These are phyloP conservation scores for Trididemnum clinides DNA, from an alignment of 23 tunicate genomes.

Conservation along the genomic window DNA sequence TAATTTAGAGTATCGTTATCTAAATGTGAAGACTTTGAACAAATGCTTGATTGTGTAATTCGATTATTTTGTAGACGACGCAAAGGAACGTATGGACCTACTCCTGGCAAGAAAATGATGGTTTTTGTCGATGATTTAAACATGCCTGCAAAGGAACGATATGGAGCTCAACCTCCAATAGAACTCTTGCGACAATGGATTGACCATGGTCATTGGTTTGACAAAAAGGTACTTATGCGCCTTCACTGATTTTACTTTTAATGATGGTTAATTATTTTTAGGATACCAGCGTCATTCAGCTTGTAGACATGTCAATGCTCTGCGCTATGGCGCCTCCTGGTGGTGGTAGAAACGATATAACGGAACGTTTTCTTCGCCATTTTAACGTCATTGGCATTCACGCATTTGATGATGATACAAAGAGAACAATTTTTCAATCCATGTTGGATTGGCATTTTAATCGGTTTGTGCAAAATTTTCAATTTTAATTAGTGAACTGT, in stretches of 20 bases:
- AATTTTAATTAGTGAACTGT: too few species aligned
- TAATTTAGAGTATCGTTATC: neutral
- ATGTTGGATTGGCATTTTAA: slow-evolving; percentile 92
- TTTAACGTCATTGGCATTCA: slow-evolving; percentile 85
- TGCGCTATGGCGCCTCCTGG: slow-evolving; percentile 96
- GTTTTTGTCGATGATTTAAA: slow-evolving; percentile 98
- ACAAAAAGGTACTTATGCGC: slow-evolving; percentile 58
- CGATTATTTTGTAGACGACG: slow-evolving; percentile 40
- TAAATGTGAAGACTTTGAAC: neutral
- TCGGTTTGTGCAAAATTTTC: too few species aligned
- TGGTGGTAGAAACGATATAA: slow-evolving; percentile 91
- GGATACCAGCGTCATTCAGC: slow-evolving; percentile 73
- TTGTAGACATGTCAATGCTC: slow-evolving; percentile 70
- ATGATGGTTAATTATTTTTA: neutral
- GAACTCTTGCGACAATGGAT: slow-evolving; percentile 85
- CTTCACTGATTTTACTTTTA: neutral
- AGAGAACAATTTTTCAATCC: slow-evolving; percentile 88
- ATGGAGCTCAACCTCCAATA: slow-evolving; percentile 93
- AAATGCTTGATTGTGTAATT: neutral
- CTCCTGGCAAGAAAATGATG: slow-evolving; percentile 91
- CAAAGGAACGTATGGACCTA: slow-evolving; percentile 91
- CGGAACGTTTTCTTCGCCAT: slow-evolving; percentile 80
- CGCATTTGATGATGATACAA: slow-evolving; percentile 85
- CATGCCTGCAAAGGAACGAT: slow-evolving; percentile 98
- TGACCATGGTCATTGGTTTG: slow-evolving; percentile 91